These are phyloP conservation scores for Stichodactyla mertensii DNA, from an alignment of 64 coral and sea anemone species.

Conservation along the genomic window DNA sequence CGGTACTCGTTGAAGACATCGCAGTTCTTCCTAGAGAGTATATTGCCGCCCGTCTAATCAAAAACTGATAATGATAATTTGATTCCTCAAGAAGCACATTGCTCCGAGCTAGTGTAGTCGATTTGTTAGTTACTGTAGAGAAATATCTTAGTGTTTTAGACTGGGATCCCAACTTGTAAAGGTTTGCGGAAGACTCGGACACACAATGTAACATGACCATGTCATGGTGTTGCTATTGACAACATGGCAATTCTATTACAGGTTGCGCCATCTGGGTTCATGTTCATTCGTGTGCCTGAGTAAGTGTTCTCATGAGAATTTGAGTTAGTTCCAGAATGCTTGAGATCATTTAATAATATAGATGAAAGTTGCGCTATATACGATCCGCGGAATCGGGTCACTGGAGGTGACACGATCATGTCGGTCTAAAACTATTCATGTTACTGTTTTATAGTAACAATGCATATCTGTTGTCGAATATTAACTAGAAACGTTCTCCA, in stretches of 20 bases:
- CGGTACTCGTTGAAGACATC: slow-evolving; percentile 33
- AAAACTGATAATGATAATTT: background rate
- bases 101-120: background rate
- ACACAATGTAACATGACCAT: background rate
- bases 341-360: too few relatives aligned
- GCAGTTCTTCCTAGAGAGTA: background rate
- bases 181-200: background rate
- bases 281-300: too few relatives aligned
- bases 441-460: slow-evolving; percentile 7
- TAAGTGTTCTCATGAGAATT: too few relatives aligned
- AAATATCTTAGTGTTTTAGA: too few relatives aligned
- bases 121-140: background rate
- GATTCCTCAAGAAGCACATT: background rate
- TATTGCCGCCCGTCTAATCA: background rate
- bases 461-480: background rate
- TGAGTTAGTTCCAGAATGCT: too few relatives aligned
- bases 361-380: too few relatives aligned
- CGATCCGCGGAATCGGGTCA: background rate
- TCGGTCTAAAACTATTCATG: background rate
- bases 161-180: too few relatives aligned
- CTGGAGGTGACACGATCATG: background rate
- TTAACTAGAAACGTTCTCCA: background rate
- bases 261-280: too few relatives aligned
- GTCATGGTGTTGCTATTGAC: too few relatives aligned
- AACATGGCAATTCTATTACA: too few relatives aligned